Evolutionary conservation across 2,888 invertebrate genomes (phyloP), one percentile per base, ranked within the genome.

Genomic region (Nasonia oneida): DNA sequence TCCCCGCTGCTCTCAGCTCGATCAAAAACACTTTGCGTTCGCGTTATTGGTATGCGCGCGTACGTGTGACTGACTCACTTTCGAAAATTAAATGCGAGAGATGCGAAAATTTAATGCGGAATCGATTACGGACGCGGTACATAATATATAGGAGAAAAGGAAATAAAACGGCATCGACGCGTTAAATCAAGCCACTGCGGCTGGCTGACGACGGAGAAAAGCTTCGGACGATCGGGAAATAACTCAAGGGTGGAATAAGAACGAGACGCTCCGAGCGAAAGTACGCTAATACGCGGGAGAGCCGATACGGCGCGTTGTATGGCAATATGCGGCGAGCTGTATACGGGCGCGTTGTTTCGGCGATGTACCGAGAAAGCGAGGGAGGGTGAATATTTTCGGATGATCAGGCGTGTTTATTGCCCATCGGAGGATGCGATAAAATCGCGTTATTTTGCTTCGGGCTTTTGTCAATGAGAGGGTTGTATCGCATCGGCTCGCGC

Each of bases 361-460:
- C 29, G 23, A 61, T 57, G 71, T 23, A 47, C 8, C 47, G 53
- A 33, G 33, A 67, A 73, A 82, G n/a, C 42, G 77, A 33, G 50
- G 1, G 85, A 75, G 77, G 83, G 83, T 81, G 86, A 83, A 86
- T 86, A 86, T 78, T 83, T 80, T 81, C 64, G 74, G 81, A 86
- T 77, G 83, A 83, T 86, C 86, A 77, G 71, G 76, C 81, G 83
- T 73, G 67, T 86, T 86, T 84, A 86, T 81, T 74, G 42, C 64
- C 67, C 86, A 53, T 83, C n/a, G 64, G 67, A 75, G 71, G 50
- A 81, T 67, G 29, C 80, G 76, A 80, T 80, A 80, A 83, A 83
- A 86, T 75, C 76, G 42, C 33, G 79, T 82, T 70, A 71, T 61
- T 78, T 74, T 70, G 70, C 81, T 81, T 47, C 15, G 33, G 42